phyloP scores from a whole-genome alignment of 2,797 vertebrate species.

The Pipistrellus pygmaeus region DNA sequence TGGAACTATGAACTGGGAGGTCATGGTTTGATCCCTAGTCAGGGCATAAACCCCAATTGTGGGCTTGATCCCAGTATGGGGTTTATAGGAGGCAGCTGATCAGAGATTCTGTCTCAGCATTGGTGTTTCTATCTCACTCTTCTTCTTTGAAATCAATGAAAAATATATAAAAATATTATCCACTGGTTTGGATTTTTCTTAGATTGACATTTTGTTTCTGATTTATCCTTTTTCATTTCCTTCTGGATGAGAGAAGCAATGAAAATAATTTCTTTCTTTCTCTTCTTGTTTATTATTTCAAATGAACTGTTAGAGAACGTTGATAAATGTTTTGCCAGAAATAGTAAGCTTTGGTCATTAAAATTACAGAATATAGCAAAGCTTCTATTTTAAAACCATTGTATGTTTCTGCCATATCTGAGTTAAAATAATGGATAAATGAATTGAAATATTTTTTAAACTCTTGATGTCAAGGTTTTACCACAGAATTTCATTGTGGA shows the following conservation, averaged over 20 bases:
- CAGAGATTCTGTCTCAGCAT: too few relatives aligned
- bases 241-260: not conserved
- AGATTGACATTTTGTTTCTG: not conserved
- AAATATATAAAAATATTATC: too few relatives aligned
- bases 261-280: not conserved
- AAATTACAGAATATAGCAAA: slow-evolving; percentile 10
- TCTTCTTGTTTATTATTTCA: not conserved
- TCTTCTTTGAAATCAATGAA: too few relatives aligned
- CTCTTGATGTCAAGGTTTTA: not conserved
- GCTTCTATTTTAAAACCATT: not conserved
- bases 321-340: not conserved
- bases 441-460: not conserved
- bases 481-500: not conserved
- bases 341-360: not conserved
- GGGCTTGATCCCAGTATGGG: too few relatives aligned
- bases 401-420: not conserved
- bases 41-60: too few relatives aligned
- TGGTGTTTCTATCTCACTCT: too few relatives aligned
- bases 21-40: too few relatives aligned
- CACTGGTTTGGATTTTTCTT: not conserved
- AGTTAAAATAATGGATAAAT: not conserved
- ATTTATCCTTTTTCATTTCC: not conserved
- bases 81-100: too few relatives aligned
- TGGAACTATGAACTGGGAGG: too few relatives aligned
- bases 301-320: not conserved